Conservation (phyloP, 37 sponge, comb jelly and placozoan genomes). For the Ephydatia muelleri region DNA sequence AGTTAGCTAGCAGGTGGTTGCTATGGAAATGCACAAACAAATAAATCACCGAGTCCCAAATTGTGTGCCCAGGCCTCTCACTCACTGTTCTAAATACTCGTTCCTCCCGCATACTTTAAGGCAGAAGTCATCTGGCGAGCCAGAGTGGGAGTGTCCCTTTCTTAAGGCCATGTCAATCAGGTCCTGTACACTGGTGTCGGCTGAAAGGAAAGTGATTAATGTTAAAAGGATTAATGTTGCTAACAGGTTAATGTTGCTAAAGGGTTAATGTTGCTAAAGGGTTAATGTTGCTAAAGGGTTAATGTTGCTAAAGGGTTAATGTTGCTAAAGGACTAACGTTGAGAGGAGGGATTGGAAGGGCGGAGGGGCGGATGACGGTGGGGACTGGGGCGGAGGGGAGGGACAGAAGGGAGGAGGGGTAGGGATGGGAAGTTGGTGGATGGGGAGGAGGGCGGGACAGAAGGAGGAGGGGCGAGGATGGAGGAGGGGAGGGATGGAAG, state of each 20-base stretch:
- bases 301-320: neutral
- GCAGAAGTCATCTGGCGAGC: neutral
- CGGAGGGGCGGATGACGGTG: too few relatives aligned
- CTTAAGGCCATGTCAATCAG: conserved; percentile 17
- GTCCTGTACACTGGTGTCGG: conserved; percentile 4
- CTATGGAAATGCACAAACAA: conserved; percentile 12
- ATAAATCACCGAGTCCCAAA: neutral
- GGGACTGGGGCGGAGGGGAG: too few relatives aligned
- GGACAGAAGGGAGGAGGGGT: neutral
- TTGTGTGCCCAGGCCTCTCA: neutral
- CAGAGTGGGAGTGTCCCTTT: neutral
- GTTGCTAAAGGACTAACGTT: too few relatives aligned
- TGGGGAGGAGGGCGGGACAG: neutral
- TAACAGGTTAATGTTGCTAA: neutral
- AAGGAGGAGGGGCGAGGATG: conserved; percentile 4
- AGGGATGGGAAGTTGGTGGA: neutral
- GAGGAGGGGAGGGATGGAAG: conserved; percentile 1
- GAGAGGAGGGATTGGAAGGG: too few relatives aligned
- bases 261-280: neutral
- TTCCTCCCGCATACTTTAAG: conserved; percentile 69
- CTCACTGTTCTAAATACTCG: conserved; percentile 58
- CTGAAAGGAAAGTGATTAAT: neutral
- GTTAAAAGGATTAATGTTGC: neutral
- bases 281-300: neutral
- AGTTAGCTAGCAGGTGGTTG: conserved; percentile 12